Evolutionary conservation across 2,113 vertebrate species (phyloP), one percentile per base, ranked within the genome.

Genomic region (Carassius auratus): DNA sequence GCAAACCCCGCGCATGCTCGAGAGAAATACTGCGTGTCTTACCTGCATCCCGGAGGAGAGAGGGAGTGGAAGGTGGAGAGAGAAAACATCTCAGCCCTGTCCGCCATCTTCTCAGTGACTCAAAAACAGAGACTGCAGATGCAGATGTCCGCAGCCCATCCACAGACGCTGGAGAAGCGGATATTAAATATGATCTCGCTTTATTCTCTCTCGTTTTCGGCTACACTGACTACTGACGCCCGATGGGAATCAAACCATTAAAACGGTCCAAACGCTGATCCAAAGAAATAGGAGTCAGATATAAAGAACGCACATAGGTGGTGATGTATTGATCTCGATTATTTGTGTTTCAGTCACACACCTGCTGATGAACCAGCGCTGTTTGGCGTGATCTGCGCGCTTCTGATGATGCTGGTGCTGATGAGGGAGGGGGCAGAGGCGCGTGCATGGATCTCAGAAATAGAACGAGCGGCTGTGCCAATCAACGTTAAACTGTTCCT

Each of bases 1-100:
- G 75, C 15, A 76, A 76, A 76, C 14, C 48, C 75, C 48, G 75
- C 75, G 23, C 26, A 2, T 50, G 17, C 75, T 30, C 23, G 3
- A 76, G 75, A 76, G 75, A 55, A 76, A 52, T 26, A 69, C 36
- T 33, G 59, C 42, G 76, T 69, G 73, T 74, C 95, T 93, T 95
- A 97, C 97, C 97, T 97, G 96, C 97, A 97, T 81, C 96, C 95
- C 12, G 97, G 97, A 90, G 97, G 97, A 92, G 96, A 97, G 90
- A 97, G 96, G 92, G 97, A 97, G 91, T 97, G 97, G 91, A 98
- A 98, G 91, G 97, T 97, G 94, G 96, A 96, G 66, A 98, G 96
- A 87, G 97, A 96, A 93, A 97, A 98, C 96, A 97, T 97, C 95
- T 98, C 96, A 91, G 97, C 96, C 90, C 96, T 96, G 95, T 98